These are phyloP conservation scores for Sclerurus mexicanus DNA, from an alignment of 2,113 vertebrate genomes.

Conservation along the genomic window DNA sequence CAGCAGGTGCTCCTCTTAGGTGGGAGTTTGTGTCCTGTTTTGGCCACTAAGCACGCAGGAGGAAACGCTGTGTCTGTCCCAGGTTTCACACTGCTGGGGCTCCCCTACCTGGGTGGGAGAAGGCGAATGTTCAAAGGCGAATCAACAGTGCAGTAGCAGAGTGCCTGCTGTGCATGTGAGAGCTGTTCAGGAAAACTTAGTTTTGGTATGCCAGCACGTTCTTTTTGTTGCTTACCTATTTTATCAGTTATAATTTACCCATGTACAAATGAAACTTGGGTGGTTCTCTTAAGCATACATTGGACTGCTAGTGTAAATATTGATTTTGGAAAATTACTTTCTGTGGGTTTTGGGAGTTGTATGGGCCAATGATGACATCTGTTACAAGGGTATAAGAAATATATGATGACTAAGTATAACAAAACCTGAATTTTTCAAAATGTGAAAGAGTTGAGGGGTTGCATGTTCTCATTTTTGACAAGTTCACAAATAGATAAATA, in stretches of 20 bases:
- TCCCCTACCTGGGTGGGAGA: not conserved
- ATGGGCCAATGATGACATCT: not conserved
- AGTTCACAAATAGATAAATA: not conserved
- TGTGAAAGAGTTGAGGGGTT: not conserved
- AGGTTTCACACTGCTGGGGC: not conserved
- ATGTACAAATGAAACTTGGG: not conserved
- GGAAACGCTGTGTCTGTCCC: not conserved
- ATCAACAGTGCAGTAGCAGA: not conserved
- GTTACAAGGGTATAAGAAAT: not conserved
- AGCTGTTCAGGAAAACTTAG: not conserved
- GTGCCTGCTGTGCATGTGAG: not conserved
- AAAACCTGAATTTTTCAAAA: not conserved
- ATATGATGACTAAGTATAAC: not conserved
- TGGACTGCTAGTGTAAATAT: not conserved
- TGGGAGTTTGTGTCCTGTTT: not conserved
- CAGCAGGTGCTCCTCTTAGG: not conserved
- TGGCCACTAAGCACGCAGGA: accelerated
- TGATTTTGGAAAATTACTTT: not conserved
- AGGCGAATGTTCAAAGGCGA: not conserved
- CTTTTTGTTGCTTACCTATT: not conserved
- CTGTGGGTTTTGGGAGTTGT: not conserved
- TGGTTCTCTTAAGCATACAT: not conserved
- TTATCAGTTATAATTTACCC: not conserved
- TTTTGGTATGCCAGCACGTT: not conserved
- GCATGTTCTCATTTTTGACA: not conserved